Evolutionary conservation across 2,888 invertebrate genomes (phyloP).

Genomic region (Drosophila ustulata): DNA sequence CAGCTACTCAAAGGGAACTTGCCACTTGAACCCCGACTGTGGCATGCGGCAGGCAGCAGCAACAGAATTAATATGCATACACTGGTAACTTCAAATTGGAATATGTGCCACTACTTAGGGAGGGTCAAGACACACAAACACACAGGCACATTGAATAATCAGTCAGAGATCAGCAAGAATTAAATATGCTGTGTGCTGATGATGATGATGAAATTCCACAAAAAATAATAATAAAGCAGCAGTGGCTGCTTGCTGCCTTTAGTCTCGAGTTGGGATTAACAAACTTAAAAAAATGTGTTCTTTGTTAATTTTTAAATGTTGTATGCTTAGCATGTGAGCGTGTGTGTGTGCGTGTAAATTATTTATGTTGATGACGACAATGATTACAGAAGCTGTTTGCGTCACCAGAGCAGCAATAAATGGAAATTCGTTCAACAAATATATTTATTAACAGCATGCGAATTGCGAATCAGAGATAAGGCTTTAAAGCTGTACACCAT

Average conservation of each 20-base stretch:
- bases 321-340: neutral
- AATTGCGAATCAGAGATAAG: too few relatives aligned
- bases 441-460: neutral
- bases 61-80: constrained; percentile 61
- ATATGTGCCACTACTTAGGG: constrained; percentile 28
- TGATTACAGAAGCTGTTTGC: neutral
- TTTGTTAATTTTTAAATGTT: constrained; percentile 1
- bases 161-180: constrained; percentile 36
- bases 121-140: constrained; percentile 34
- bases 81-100: constrained; percentile 40
- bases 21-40: constrained; percentile 68
- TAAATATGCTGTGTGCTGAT: constrained; percentile 9
- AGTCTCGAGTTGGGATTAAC: neutral
- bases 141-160: constrained; percentile 24
- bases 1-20: constrained; percentile 56
- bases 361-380: neutral
- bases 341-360: neutral
- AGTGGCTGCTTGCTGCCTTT: neutral
- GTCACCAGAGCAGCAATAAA: neutral
- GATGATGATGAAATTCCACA: constrained; percentile 19
- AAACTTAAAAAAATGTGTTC: neutral
- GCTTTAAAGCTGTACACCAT: too few relatives aligned
- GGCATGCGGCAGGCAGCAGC: constrained; percentile 25
- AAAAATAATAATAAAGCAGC: neutral
- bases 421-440: neutral